A percentile compares a stretch with the other conserved stretches of the same genome.
These are phyloP conservation scores for Tragelaphus oryx DNA, from an alignment of 2,797 vertebrate species.

Conservation along the genomic window DNA sequence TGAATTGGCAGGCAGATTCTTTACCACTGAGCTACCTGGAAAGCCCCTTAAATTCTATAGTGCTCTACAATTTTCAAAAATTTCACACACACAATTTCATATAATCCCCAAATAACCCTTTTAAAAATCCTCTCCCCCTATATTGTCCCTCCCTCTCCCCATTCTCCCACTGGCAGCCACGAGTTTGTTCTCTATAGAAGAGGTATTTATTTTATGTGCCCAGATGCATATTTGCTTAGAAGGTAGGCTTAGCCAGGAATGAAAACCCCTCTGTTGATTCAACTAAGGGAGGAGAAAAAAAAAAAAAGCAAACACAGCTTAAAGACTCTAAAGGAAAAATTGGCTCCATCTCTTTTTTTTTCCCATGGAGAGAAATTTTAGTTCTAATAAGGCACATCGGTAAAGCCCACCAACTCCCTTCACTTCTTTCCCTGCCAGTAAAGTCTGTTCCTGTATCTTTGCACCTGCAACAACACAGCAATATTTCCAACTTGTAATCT, in stretches of 20 bases:
- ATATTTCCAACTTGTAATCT: conserved; percentile 24
- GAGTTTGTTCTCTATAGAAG: background rate
- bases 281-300: background rate
- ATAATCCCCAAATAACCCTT: background rate
- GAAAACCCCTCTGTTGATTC: conserved; percentile 54
- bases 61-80: background rate
- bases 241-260: conserved; percentile 16
- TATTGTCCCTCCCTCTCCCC: background rate
- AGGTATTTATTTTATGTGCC: conserved; percentile 10
- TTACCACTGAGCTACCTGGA: background rate
- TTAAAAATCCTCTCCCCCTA: background rate
- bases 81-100: background rate
- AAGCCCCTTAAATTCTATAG: background rate
- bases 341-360: background rate
- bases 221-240: conserved; percentile 15
- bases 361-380: background rate
- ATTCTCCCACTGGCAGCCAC: background rate
- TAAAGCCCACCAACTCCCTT: conserved; percentile 6
- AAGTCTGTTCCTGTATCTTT: background rate
- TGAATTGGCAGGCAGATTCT: background rate
- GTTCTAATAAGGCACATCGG: conserved; percentile 26
- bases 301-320: conserved; percentile 53
- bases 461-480: background rate
- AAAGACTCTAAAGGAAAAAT: conserved; percentile 36
- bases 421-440: background rate